Evolutionary conservation across 2,797 vertebrate species (phyloP), one percentile per base, ranked within the genome.

Genomic region (Pygocentrus nattereri): DNA sequence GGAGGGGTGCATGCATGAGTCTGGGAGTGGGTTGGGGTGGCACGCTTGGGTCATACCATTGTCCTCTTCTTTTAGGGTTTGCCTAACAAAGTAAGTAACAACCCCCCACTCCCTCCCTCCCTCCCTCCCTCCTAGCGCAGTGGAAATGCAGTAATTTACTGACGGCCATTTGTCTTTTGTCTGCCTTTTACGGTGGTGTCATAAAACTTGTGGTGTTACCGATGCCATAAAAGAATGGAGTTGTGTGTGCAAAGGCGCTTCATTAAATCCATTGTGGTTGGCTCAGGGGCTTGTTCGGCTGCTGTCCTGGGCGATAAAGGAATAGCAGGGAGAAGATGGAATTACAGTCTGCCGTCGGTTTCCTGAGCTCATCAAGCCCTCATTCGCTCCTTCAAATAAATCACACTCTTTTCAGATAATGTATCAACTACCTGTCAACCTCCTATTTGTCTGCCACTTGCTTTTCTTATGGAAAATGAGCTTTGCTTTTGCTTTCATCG

Each of bases 221-320:
- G 70, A 75, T 79, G 86, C 79, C 74, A 81, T 90, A 85, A 89
- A 89, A 65, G 54, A 79, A 84, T 76, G 65, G 76, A 79, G 84
- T 84, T 82, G 82, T 80, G 84, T 85, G 85, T 82, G 80, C 69
- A 78, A 69, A 84, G 73, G 79, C n/a, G 87, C 82, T 87, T 89
- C 89, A 88, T 90, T 90, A 90, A 89, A 85, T 79, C 82, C 76
- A 84, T 89, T 88, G 84, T 88, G 79, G 27, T 79, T 54, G 76
- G 78, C 83, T 68, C 54, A 71, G 59, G 82, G 65, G 67, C 71
- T 76, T 65, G 58, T 74, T 71, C 8, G 75, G 64, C 79, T 49
- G 30, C 65, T 73, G 56, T 74, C 56, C 70, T 52, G 41, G 5
- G 49, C 13, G 72, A 71, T 81, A 75, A 85, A 84, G 78, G 31